Conservation (phyloP, 1,140 invertebrate genomes). For the Mycetomoellerius zeteki region DNA sequence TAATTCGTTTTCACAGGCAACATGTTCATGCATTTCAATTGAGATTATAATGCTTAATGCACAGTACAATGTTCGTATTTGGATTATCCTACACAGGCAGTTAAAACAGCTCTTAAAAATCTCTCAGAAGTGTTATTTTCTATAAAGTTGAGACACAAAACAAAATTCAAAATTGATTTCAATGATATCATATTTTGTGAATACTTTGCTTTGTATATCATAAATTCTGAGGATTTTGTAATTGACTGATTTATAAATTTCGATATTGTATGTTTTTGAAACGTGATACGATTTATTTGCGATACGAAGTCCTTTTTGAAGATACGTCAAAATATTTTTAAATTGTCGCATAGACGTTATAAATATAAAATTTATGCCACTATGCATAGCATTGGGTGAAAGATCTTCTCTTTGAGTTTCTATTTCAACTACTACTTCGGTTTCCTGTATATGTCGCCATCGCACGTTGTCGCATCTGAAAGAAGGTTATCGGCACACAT, state of each 20-base stretch:
- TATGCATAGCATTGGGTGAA: not conserved
- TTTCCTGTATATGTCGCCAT: conserved; percentile 3
- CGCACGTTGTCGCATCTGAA: conserved; percentile 45
- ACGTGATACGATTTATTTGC: not conserved
- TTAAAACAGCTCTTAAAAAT: not conserved
- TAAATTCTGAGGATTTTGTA: not conserved
- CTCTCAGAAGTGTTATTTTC: not conserved
- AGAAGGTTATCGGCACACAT: conserved; percentile 79
- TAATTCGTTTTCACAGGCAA: conserved; percentile 46
- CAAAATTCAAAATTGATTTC: not conserved
- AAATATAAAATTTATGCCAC: not conserved
- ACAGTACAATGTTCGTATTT: not conserved
- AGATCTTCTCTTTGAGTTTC: not conserved
- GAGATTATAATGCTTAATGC: not conserved
- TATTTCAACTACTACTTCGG: not conserved
- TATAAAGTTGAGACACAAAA: not conserved
- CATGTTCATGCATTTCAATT: conserved; percentile 8
- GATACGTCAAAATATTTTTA: not conserved
- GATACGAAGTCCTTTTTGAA: not conserved
- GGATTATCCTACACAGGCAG: not conserved
- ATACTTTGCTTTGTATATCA: not conserved
- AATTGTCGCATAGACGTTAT: not conserved
- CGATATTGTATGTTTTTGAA: not conserved
- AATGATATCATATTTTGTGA: not conserved
- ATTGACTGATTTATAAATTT: not conserved